Conservation (phyloP, 2,888 invertebrate species). For the Drosophila austrosaltans region DNA sequence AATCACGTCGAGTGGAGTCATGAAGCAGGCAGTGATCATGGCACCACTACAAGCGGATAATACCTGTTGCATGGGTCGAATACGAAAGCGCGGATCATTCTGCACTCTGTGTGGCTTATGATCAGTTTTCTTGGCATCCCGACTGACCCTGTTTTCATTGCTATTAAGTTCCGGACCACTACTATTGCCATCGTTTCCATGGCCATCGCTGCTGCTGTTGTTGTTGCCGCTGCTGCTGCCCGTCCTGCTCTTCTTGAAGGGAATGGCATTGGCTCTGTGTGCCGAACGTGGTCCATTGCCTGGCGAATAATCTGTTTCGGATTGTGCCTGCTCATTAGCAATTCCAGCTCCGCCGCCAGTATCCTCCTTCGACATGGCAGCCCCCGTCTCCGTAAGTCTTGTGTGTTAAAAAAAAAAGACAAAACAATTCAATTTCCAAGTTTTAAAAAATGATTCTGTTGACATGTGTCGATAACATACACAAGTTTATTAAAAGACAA, state of each 20-base stretch:
- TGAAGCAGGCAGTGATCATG: slow-evolving; percentile 93
- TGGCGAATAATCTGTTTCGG: background rate
- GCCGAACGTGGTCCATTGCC: slow-evolving; percentile 14
- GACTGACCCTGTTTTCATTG: background rate
- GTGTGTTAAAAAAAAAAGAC: slow-evolving; percentile 4
- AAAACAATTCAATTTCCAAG: background rate
- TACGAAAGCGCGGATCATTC: slow-evolving; percentile 90
- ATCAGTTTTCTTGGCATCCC: background rate
- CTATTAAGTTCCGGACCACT: background rate
- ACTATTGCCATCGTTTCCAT: background rate
- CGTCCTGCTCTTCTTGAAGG: background rate
- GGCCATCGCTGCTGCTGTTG: background rate
- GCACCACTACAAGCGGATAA: slow-evolving; percentile 88
- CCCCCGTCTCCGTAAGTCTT: slow-evolving; percentile 15
- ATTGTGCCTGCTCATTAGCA: background rate
- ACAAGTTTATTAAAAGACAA: background rate
- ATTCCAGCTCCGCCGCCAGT: background rate
- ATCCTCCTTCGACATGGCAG: slow-evolving; percentile 48
- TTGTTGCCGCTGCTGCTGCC: background rate
- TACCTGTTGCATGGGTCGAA: slow-evolving; percentile 82
- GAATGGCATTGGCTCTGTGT: background rate
- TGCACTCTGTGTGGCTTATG: slow-evolving; percentile 47
- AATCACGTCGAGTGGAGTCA: slow-evolving; percentile 99
- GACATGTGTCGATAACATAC: background rate
- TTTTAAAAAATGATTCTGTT: background rate